phyloP scores from a whole-genome alignment of 2,888 invertebrate genomes.

The Idaea aversata region DNA sequence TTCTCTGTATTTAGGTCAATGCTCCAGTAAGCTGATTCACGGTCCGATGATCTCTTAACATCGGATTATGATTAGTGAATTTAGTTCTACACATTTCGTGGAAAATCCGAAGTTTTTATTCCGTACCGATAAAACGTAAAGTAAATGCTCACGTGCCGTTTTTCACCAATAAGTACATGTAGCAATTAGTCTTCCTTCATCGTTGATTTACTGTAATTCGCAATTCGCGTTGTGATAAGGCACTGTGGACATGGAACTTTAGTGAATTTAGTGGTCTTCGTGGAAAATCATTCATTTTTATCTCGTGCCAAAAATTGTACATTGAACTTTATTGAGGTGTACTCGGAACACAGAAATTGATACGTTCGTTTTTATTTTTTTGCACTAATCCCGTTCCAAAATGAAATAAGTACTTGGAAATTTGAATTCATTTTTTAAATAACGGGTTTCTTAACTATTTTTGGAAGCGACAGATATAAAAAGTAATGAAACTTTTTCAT shows the following conservation, averaged over 20 bases:
- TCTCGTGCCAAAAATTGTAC: neutral
- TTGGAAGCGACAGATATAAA: neutral
- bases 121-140: neutral
- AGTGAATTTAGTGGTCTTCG: neutral
- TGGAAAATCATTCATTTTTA: neutral
- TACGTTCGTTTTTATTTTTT: neutral
- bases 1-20: conserved; percentile 67
- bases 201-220: no score
- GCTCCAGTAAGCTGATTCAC: conserved; percentile 61
- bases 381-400: neutral
- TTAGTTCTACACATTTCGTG: conserved; percentile 8
- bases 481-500: neutral
- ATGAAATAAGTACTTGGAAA: neutral
- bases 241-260: neutral
- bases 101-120: conserved; percentile 8
- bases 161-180: neutral
- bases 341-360: neutral
- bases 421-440: neutral
- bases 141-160: neutral
- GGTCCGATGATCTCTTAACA: conserved; percentile 29
- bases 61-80: conserved; percentile 7
- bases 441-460: neutral
- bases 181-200: neutral
- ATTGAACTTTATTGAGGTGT: neutral
- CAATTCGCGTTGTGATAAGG: neutral